A percentile compares a stretch with the other conserved stretches of the same genome.
Conservation (phyloP, 2,113 vertebrate species). For the Sander lucioperca region DNA sequence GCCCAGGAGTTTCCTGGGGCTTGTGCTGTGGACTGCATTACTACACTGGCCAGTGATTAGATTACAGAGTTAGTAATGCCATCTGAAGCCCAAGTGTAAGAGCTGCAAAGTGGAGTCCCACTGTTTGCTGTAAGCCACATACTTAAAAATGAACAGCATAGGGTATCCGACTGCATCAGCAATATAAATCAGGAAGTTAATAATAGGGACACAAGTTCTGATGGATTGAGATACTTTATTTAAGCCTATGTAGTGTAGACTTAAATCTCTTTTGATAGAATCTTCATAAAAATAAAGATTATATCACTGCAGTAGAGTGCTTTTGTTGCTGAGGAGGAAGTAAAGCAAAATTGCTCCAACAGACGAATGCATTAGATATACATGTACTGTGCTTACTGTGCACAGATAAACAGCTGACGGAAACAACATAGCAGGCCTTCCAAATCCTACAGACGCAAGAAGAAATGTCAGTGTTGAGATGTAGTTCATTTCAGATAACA, state of each 20-base stretch:
- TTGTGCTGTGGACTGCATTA: constrained; percentile 68
- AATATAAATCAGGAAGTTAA: constrained; percentile 2
- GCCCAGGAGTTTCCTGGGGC: constrained; percentile 73
- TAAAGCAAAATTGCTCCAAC: constrained; percentile 19
- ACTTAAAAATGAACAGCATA: constrained; percentile 49
- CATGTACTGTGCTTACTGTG: constrained; percentile 23
- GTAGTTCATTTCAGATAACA: neutral
- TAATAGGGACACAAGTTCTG: neutral
- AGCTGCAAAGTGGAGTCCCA: constrained; percentile 67
- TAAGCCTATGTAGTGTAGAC: neutral
- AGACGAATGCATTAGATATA: constrained; percentile 15
- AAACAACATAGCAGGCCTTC: constrained; percentile 11
- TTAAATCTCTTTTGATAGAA: constrained; percentile 19
- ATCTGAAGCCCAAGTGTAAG: constrained; percentile 67
- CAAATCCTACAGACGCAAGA: neutral
- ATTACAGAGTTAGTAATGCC: constrained; percentile 75
- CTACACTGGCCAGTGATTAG: constrained; percentile 77
- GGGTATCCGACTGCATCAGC: constrained; percentile 20
- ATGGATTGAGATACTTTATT: neutral
- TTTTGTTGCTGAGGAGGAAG: constrained; percentile 7
- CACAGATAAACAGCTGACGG: constrained; percentile 44
- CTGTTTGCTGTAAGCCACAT: constrained; percentile 54
- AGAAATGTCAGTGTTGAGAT: constrained; percentile 1
- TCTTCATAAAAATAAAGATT: constrained; percentile 27
- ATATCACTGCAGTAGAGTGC: neutral